Percentiles rank a stretch among this genome's conserved stretches.
These are phyloP conservation scores for Myocastor coypus DNA, from an alignment of 2,113 vertebrate genomes.

Conservation along the genomic window DNA sequence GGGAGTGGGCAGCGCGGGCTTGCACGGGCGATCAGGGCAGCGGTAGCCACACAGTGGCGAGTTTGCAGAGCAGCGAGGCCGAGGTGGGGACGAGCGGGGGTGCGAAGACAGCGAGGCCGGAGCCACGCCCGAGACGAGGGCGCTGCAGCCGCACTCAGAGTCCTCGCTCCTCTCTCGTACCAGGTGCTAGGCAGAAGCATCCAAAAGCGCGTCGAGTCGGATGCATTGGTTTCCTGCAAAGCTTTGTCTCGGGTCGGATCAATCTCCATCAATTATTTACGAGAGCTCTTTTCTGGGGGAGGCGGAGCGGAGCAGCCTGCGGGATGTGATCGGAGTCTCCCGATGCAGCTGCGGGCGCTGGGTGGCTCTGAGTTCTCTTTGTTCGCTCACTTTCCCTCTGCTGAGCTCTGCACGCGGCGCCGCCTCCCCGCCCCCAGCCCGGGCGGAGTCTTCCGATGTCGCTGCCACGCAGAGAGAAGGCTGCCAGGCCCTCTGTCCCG, in stretches of 20 bases:
- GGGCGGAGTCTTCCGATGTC: constrained; percentile 71
- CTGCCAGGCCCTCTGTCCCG: constrained; percentile 46
- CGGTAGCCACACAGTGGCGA: constrained; percentile 41
- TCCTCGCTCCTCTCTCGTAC: background rate
- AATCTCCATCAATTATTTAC: constrained; percentile 77
- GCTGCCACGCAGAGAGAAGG: constrained; percentile 44
- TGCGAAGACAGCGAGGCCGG: constrained; percentile 32
- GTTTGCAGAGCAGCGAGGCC: background rate
- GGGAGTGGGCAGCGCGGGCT: constrained; percentile 58
- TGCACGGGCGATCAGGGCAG: constrained; percentile 22
- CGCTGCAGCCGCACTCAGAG: background rate
- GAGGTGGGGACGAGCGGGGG: background rate
- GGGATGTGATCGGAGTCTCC: constrained; percentile 4
- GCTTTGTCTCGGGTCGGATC: constrained; percentile 25
- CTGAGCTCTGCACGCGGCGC: constrained; percentile 53
- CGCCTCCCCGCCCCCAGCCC: constrained; percentile 67
- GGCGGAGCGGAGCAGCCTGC: background rate
- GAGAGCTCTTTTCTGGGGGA: constrained; percentile 20
- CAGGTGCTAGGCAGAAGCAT: constrained; percentile 65
- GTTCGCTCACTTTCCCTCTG: constrained; percentile 80
- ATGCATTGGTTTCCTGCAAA: constrained; percentile 45
- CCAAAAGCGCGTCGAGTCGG: constrained; percentile 33
- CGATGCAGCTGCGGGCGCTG: constrained; percentile 10
- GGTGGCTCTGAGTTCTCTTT: constrained; percentile 77
- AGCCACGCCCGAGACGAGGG: constrained; percentile 72